phyloP scores from a whole-genome alignment of 23 tunicate species.

The Trididemnum miniatum region DNA sequence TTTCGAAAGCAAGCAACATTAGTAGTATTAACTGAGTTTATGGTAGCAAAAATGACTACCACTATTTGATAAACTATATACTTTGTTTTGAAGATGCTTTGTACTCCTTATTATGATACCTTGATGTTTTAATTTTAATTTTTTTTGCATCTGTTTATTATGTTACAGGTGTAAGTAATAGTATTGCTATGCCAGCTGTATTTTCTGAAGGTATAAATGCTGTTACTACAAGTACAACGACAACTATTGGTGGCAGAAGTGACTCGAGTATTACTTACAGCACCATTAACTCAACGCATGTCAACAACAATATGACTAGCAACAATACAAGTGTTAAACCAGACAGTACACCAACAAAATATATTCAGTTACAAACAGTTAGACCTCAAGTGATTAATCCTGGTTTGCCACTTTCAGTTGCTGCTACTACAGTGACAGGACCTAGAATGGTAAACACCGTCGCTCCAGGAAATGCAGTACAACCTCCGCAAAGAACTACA shows the following conservation, averaged over 20 bases:
- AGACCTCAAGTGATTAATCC: not conserved
- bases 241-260: constrained; percentile 16
- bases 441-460: not conserved
- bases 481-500: not conserved
- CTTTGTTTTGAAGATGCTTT: too few relatives aligned
- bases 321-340: not conserved
- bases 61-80: too few relatives aligned
- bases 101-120: too few relatives aligned
- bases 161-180: too few relatives aligned
- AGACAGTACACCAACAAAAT: constrained; percentile 36
- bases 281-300: constrained; percentile 12
- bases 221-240: constrained; percentile 23
- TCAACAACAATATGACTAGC: constrained; percentile 18
- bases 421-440: not conserved
- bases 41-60: too few relatives aligned
- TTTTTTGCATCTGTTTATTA: too few relatives aligned
- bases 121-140: too few relatives aligned
- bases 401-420: not conserved
- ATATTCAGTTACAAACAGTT: constrained; percentile 63
- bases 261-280: constrained; percentile 29
- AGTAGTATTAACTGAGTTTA: too few relatives aligned
- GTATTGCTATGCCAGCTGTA: constrained; percentile 18
- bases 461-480: not conserved
- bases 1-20: too few relatives aligned
- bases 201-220: not conserved